Evolutionary conservation across 2,113 vertebrate species (phyloP).

Genomic region (Chascanopsetta lugubris): DNA sequence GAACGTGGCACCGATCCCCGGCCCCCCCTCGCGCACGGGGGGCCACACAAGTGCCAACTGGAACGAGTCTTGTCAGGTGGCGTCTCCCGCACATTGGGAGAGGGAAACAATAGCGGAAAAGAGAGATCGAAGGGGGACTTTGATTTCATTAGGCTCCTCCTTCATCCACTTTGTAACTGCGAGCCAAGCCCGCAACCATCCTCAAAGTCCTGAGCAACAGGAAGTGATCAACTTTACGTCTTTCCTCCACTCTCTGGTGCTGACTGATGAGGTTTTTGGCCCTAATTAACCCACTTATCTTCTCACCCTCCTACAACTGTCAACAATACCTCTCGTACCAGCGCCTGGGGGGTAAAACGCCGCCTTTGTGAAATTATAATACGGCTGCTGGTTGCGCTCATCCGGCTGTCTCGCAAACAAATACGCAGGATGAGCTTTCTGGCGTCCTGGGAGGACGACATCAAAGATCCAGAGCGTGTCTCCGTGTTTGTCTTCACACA

Average conservation of each 20-base stretch:
- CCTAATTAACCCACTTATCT: slow-evolving; percentile 82
- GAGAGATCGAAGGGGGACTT: slow-evolving; percentile 8
- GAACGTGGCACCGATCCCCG: slow-evolving; percentile 28
- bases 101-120: slow-evolving; percentile 18
- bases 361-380: slow-evolving; percentile 71
- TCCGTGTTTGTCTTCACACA: background rate
- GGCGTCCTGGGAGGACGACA: slow-evolving; percentile 49
- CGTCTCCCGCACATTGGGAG: slow-evolving; percentile 39
- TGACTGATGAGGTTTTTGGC: slow-evolving; percentile 79
- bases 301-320: slow-evolving; percentile 73
- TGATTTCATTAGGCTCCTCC: slow-evolving; percentile 59
- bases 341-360: slow-evolving; percentile 57
- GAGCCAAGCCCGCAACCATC: slow-evolving; percentile 73
- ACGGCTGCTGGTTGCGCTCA: slow-evolving; percentile 68
- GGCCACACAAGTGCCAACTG: slow-evolving; percentile 46
- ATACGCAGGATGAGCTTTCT: slow-evolving; percentile 56
- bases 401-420: slow-evolving; percentile 66
- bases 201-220: slow-evolving; percentile 70
- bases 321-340: slow-evolving; percentile 71
- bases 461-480: slow-evolving; percentile 40
- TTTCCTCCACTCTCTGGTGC: slow-evolving; percentile 65
- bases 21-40: slow-evolving; percentile 4
- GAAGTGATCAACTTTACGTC: slow-evolving; percentile 77
- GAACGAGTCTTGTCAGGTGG: slow-evolving; percentile 29
- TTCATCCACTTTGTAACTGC: slow-evolving; percentile 69